A percentile compares a stretch with the other conserved stretches of the same genome.
phyloP scores from a whole-genome alignment of 1,140 invertebrate species.

The Drosophila sulfurigaster region DNA sequence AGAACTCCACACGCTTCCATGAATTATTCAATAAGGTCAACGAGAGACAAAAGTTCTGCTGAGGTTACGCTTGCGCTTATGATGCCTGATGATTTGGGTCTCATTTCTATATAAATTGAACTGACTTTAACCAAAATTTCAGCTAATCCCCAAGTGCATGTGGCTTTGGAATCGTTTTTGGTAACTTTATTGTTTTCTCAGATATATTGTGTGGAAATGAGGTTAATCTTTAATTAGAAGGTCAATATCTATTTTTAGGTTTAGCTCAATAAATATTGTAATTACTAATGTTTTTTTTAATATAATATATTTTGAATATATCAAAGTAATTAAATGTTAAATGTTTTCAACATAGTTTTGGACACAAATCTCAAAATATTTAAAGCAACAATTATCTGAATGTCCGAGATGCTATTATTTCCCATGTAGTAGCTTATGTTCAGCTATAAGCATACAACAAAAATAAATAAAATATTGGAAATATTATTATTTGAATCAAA shows the following conservation, averaged over 20 bases:
- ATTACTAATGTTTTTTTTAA: neutral
- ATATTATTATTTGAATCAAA: too few species aligned
- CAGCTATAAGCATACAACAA: too few species aligned
- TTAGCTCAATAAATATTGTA: neutral
- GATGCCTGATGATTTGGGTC: constrained; percentile 60
- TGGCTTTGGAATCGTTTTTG: neutral
- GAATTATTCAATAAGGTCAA: constrained; percentile 82
- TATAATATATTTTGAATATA: too few species aligned
- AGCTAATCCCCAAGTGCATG: constrained; percentile 2
- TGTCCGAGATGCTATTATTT: too few species aligned
- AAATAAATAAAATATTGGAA: too few species aligned
- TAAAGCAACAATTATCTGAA: too few species aligned
- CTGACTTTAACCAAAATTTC: constrained; percentile 26
- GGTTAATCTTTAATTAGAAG: neutral
- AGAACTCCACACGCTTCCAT: constrained; percentile 35
- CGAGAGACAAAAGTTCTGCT: constrained; percentile 25
- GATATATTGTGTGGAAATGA: neutral
- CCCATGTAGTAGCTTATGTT: too few species aligned
- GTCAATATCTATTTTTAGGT: neutral
- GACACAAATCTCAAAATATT: too few species aligned
- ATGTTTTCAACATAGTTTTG: too few species aligned
- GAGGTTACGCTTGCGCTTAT: constrained; percentile 23
- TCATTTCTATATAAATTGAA: constrained; percentile 28
- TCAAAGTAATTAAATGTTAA: too few species aligned
- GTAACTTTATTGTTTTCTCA: neutral